A percentile compares a stretch with the other conserved stretches of the same genome.
phyloP scores from a whole-genome alignment of 2,113 vertebrate genomes.

The Zeus faber region DNA sequence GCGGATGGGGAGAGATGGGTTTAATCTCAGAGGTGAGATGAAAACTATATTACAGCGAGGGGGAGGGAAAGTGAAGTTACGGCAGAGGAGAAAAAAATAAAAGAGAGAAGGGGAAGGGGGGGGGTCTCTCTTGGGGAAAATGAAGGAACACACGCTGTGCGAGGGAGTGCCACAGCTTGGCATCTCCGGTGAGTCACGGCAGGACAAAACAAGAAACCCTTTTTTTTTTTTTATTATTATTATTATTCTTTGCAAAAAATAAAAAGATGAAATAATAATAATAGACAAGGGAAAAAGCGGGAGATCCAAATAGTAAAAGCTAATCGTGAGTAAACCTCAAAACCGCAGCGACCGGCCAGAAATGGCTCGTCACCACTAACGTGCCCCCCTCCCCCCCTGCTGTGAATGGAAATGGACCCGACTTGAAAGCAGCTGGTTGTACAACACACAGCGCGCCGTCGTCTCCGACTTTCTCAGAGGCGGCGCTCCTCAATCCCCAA shows the following conservation, averaged over 20 bases:
- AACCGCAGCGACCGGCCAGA: not conserved
- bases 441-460: not conserved
- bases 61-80: conserved; percentile 16
- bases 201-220: not conserved
- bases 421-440: not conserved
- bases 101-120: not conserved
- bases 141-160: conserved; percentile 21
- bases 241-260: too few relatives aligned
- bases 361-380: too few relatives aligned
- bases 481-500: conserved; percentile 28
- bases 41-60: conserved; percentile 73
- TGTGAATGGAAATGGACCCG: conserved; percentile 15
- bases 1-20: conserved; percentile 68
- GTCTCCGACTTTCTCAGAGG: not conserved
- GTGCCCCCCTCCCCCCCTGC: not conserved
- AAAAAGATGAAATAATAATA: too few relatives aligned
- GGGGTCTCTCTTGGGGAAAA: conserved; percentile 3
- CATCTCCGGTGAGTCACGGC: conserved; percentile 9
- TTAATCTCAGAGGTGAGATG: conserved; percentile 75
- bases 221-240: conserved; percentile 10
- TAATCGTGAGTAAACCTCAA: too few relatives aligned
- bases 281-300: too few relatives aligned
- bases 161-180: conserved; percentile 25
- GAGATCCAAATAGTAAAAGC: too few relatives aligned
- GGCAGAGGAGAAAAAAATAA: not conserved